Base-by-base conservation (phyloP, 2,888 invertebrate genomes). In the Eupelmus urozonus region DNA sequence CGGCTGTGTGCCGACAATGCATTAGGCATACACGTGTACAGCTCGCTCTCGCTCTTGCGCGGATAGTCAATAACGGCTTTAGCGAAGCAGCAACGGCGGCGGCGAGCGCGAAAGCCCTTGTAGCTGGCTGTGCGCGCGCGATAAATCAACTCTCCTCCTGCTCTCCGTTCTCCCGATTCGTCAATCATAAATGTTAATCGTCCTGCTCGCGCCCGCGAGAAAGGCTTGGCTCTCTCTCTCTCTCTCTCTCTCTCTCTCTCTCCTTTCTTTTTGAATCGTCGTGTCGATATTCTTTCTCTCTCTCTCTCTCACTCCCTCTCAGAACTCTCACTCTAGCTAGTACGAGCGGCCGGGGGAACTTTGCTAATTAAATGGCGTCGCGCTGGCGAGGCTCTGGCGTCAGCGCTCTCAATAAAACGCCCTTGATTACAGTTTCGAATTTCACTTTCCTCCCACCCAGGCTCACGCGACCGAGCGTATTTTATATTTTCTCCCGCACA, bases 1-100 rank as follows among this genome's bases (percentile, higher is more conserved):
- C 82, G 84, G 84, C 81, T 11, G 2, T 23, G 2, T 16, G 7
- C 23, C 76, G 80, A 79, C 82, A 80, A 80, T 79, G 79, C 80
- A 76, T 79, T 76, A 78, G 62, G 60, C 76, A 62, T 70, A 70
- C 78, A 67, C 62, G 62, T 69, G 57, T 59, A 70, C 55, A 42
- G 20, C 45, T 7, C 25, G 51, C 51, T 51, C 25, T 57, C 1
- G 42, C 45, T 62, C 49, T 13, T 67, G 42, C 62, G 27, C 45
- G 59, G 42, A 66, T 66, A 74, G 69, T 78, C 74, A 25, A 78
- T 70, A 74, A 67, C 67, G 72, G 57, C 57, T 53, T 71, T 9
- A 16, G 65, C 62, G 71, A 13, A n/a, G n/a, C n/a, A n/a, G 34
- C 49, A 49, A 27, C 9, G 51, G 73, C 63, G 20, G 49, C 20